These are phyloP conservation scores for Drosophila teissieri DNA, from an alignment of 1,140 invertebrate species.

Conservation along the genomic window DNA sequence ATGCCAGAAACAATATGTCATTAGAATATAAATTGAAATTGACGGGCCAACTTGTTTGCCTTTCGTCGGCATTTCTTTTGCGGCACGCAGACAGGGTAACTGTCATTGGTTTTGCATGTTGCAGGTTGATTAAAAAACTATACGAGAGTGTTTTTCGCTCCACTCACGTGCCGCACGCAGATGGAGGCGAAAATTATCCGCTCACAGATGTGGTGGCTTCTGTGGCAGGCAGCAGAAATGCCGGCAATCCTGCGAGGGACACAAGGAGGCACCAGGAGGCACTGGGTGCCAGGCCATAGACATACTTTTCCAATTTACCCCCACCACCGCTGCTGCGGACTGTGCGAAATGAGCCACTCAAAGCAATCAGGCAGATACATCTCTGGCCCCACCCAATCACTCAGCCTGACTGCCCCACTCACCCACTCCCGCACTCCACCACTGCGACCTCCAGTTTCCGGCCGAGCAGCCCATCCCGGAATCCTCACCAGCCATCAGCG, in stretches of 20 bases:
- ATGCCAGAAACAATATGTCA: conserved; percentile 57
- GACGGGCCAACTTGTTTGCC: conserved; percentile 52
- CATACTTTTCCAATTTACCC: conserved; percentile 66
- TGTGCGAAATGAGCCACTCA: conserved; percentile 65
- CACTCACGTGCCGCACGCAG: conserved; percentile 60
- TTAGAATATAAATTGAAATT: conserved; percentile 72
- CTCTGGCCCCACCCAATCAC: conserved; percentile 52
- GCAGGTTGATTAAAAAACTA: conserved; percentile 63
- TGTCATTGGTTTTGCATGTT: conserved; percentile 55
- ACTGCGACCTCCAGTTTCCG: conserved; percentile 10
- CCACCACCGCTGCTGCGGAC: conserved; percentile 14
- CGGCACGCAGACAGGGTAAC: conserved; percentile 34
- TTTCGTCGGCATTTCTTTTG: conserved; percentile 29
- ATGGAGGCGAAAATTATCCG: conserved; percentile 31
- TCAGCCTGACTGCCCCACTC: conserved; percentile 16
- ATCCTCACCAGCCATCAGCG: conserved; percentile 54
- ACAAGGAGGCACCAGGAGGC: neutral
- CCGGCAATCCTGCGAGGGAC: neutral
- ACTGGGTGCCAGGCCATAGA: conserved; percentile 26
- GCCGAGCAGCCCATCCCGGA: conserved; percentile 29
- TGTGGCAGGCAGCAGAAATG: neutral
- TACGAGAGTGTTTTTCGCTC: conserved; percentile 11
- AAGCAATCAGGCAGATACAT: conserved; percentile 55
- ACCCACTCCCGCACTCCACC: neutral
- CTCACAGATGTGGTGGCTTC: neutral